phyloP scores from a whole-genome alignment of 1,140 invertebrate genomes.

The Ctenoplectra terminalis region DNA sequence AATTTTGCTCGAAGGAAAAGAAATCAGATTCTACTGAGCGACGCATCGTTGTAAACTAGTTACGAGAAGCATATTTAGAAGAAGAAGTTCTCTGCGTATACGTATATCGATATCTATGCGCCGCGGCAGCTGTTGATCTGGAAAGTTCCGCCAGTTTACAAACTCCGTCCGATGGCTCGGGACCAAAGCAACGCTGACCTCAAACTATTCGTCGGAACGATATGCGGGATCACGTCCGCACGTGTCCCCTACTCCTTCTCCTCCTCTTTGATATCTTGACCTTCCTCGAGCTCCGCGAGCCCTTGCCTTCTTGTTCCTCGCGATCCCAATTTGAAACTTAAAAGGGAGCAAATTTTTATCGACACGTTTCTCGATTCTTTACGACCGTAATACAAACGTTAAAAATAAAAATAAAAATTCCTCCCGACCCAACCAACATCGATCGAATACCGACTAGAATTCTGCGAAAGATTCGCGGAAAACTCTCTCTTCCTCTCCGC shows the following conservation, averaged over 20 bases:
- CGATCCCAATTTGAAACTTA: neutral
- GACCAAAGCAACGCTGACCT: slow-evolving; percentile 54
- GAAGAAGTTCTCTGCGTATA: neutral
- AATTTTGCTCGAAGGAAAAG: neutral
- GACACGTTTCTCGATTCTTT: no score
- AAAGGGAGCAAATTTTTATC: no score
- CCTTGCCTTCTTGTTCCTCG: neutral
- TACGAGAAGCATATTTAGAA: slow-evolving; percentile 8
- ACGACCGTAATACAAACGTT: no score
- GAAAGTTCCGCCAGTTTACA: slow-evolving; percentile 57
- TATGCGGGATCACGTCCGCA: slow-evolving; percentile 67
- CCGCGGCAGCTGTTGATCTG: slow-evolving; percentile 46
- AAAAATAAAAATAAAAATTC: no score
- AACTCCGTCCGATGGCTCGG: slow-evolving; percentile 48
- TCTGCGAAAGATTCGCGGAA: no score
- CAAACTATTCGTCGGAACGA: slow-evolving; percentile 56
- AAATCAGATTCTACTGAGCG: neutral
- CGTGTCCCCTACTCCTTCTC: no score
- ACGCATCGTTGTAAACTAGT: slow-evolving; percentile 19
- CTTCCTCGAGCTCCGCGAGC: neutral
- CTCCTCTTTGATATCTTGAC: neutral
- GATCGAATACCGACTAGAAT: no score
- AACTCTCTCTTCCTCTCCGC: neutral
- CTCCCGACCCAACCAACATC: no score
- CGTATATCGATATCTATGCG: no score